phyloP scores from a whole-genome alignment of 64 coral and sea anemone species.

The Montipora cactus region DNA sequence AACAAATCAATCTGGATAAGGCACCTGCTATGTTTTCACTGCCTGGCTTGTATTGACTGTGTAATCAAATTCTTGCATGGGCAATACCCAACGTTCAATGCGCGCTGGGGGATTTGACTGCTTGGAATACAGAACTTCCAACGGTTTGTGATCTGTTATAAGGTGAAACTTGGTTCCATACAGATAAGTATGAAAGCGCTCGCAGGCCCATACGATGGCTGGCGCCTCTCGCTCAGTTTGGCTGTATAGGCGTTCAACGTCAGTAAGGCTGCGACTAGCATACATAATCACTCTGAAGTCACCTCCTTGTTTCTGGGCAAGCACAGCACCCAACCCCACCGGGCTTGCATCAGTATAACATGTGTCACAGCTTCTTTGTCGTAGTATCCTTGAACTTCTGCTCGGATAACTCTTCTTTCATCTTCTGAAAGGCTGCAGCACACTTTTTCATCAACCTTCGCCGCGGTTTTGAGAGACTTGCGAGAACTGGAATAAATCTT shows the following conservation, averaged over 20 bases:
- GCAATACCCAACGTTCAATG: too few species aligned
- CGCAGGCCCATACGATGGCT: background rate
- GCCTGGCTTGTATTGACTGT: too few species aligned
- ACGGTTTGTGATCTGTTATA: too few species aligned
- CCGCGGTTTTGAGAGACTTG: background rate
- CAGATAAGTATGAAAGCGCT: too few species aligned
- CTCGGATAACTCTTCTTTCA: background rate
- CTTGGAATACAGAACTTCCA: too few species aligned
- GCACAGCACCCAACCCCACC: background rate
- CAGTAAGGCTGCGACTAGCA: background rate
- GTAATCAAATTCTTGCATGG: too few species aligned
- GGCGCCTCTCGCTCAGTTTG: background rate
- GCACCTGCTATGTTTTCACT: too few species aligned
- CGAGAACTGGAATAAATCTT: background rate
- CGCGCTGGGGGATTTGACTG: too few species aligned
- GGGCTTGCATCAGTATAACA: conserved; percentile 2
- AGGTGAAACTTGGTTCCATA: too few species aligned
- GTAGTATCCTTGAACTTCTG: background rate
- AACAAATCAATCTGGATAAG: background rate
- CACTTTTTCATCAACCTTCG: background rate
- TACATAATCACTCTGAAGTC: background rate
- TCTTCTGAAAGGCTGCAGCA: background rate
- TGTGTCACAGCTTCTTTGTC: background rate
- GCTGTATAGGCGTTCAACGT: background rate
- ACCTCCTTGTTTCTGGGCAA: background rate